Conservation (phyloP, 2,113 vertebrate species). For the Tyrannus savana region DNA sequence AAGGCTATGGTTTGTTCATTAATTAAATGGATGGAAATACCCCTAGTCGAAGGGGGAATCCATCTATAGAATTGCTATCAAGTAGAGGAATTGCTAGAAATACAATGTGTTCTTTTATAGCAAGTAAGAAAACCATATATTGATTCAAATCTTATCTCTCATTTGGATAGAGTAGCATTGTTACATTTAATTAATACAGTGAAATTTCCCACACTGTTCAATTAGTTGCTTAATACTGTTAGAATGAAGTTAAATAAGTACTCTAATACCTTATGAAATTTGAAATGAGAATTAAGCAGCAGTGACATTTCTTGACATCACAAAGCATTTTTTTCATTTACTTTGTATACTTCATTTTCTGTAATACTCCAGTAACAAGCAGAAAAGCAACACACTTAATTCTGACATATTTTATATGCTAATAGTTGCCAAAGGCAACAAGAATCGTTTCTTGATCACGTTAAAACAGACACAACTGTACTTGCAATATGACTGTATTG, state of each 20-base stretch:
- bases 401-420: background rate
- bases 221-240: background rate
- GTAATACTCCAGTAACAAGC: background rate
- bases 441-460: background rate
- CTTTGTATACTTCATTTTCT: background rate
- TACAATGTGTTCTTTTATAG: background rate
- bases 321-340: background rate
- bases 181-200: background rate
- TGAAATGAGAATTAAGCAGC: background rate
- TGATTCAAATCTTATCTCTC: background rate
- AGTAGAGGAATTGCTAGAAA: background rate
- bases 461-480: background rate
- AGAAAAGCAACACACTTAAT: background rate
- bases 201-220: background rate
- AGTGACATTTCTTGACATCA: background rate
- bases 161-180: background rate
- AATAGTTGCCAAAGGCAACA: background rate
- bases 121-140: background rate
- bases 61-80: background rate
- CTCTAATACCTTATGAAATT: background rate
- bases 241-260: background rate
- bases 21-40: background rate
- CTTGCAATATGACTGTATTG: background rate
- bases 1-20: background rate
- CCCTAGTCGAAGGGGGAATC: background rate